phyloP scores from a whole-genome alignment of 2,888 invertebrate species.

The Globia sparganii region DNA sequence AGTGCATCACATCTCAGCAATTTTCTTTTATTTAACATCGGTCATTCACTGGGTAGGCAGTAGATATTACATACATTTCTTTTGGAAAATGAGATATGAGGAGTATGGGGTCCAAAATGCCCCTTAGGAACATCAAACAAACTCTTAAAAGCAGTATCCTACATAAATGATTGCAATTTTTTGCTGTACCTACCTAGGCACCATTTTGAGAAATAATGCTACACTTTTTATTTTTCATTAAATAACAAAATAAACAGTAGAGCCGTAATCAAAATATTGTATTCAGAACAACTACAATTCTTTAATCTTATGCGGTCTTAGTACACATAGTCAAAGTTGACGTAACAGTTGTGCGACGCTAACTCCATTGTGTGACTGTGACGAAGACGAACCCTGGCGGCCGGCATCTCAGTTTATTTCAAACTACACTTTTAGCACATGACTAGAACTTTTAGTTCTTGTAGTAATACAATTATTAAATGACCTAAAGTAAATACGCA shows the following conservation, averaged over 20 bases:
- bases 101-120: neutral
- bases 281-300: conserved; percentile 30
- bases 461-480: too few relatives aligned
- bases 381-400: neutral
- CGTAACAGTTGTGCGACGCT: conserved; percentile 52
- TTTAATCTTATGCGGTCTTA: conserved; percentile 54
- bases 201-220: neutral
- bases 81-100: neutral
- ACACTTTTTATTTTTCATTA: neutral
- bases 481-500: neutral
- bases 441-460: neutral
- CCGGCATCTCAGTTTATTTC: neutral
- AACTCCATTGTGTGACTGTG: conserved; percentile 48
- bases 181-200: neutral
- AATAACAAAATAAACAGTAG: too few relatives aligned
- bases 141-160: neutral
- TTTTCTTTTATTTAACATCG: neutral
- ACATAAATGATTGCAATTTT: neutral
- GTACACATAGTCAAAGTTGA: conserved; percentile 59
- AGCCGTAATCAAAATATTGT: neutral
- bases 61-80: neutral
- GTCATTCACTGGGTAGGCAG: neutral
- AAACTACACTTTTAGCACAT: neutral
- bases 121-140: too few relatives aligned
- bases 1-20: neutral